These are phyloP conservation scores for Phymastichus coffea DNA, from an alignment of 1,140 invertebrate species.

Conservation along the genomic window DNA sequence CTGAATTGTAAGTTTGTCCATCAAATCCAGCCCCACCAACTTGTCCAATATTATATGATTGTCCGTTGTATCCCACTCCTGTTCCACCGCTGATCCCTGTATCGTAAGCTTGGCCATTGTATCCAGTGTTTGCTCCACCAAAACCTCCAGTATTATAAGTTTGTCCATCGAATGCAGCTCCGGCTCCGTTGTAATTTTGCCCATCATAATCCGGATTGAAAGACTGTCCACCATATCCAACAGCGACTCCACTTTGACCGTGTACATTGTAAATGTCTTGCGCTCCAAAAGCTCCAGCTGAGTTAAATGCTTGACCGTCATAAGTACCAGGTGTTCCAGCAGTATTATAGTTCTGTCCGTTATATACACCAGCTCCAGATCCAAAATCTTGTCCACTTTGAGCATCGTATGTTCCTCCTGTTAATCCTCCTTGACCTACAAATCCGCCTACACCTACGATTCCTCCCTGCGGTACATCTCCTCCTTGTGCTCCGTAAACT, in stretches of 20 bases:
- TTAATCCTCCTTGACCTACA: too few species aligned
- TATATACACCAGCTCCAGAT: neutral
- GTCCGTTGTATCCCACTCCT: neutral
- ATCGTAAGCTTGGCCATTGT: conserved; percentile 10
- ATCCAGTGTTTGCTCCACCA: neutral
- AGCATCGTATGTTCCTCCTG: conserved; percentile 9
- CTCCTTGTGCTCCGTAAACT: neutral
- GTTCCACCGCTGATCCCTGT: neutral
- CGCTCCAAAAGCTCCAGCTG: neutral
- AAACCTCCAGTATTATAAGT: neutral
- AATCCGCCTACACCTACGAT: conserved; percentile 11
- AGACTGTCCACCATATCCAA: neutral
- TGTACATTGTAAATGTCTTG: too few species aligned
- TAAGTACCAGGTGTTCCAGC: neutral
- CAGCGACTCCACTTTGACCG: too few species aligned
- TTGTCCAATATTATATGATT: neutral
- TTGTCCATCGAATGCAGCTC: neutral
- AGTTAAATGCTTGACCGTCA: neutral
- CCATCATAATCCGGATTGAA: neutral
- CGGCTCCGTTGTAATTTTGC: neutral
- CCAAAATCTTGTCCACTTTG: neutral
- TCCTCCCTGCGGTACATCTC: neutral
- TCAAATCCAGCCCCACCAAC: neutral
- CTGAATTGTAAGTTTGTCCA: neutral
- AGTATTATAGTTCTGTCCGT: neutral